Evolutionary conservation across 2,888 invertebrate species (phyloP), one percentile per base, ranked within the genome.

Genomic region (Chironomus tentans): DNA sequence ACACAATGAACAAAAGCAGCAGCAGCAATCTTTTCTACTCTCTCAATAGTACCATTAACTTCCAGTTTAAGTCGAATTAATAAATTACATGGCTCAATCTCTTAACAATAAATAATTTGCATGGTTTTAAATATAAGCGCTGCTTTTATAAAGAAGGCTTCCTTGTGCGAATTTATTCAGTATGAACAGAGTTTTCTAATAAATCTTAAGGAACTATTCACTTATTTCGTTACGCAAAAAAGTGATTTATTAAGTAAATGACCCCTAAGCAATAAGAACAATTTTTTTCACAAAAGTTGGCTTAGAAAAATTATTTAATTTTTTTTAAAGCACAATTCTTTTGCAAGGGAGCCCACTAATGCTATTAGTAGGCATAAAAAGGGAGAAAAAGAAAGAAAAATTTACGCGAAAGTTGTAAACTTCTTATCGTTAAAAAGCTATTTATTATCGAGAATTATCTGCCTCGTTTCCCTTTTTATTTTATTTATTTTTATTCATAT

Each of bases 391-490:
- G n/a, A n/a, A n/a, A n/a, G n/a, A n/a, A n/a, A 68, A 74, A 74
- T 68, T 65, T 68, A 68, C 65, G 74, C 74, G 74, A 74, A 74
- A 73, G 71, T 71, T 71, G 56, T 71, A 56, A 71, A 73, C 38
- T 74, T 74, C 74, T 74, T 74, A 74, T 74, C 74, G 74, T 74
- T 68, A 56, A 65, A 73, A 73, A 73, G 38, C 61, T 38, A 73
- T 73, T 73, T 73, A 73, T 62, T 38, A 56, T 73, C 38, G 65
- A 21, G 68, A 68, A 28, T 68, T 68, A 68, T 68, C 38, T 65
- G 65, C 65, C 24, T 65, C 65, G 65, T 65, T 65, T 65, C 65
- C 65, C 24, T 65, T 65, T 65, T 21, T 24, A 21, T 65, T 65
- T 65, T 21, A 65, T 18, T 21, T 21, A 18, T 15, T 50, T 50